phyloP scores from a whole-genome alignment of 2,113 vertebrate species.

The Carlito syrichta region DNA sequence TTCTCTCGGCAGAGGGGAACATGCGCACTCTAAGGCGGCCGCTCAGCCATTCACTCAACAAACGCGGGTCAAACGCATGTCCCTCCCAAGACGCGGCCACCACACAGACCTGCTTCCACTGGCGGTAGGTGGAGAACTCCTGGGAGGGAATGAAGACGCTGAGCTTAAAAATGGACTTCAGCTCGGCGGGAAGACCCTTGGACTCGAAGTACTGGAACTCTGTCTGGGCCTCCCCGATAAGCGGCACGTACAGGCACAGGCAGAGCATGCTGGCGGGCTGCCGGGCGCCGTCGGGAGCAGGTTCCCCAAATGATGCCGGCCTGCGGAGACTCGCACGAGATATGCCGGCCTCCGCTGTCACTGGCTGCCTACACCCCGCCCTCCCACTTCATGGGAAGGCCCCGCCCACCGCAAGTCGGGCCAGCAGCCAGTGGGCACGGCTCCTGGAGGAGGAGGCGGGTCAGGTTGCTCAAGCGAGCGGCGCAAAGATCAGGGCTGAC shows the following conservation, averaged over 20 bases:
- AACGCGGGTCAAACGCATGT: fast-evolving
- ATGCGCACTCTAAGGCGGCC: fast-evolving
- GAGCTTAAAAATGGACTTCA: slow-evolving; percentile 93
- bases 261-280: slow-evolving; percentile 86
- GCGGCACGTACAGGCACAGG: slow-evolving; percentile 91
- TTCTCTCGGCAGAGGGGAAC: background rate
- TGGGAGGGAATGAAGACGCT: slow-evolving; percentile 93
- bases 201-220: slow-evolving; percentile 97
- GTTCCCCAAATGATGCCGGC: slow-evolving; percentile 72
- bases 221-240: slow-evolving; percentile 83
- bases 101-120: slow-evolving; percentile 90
- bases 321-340: slow-evolving; percentile 69
- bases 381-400: slow-evolving; percentile 76
- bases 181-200: slow-evolving; percentile 89
- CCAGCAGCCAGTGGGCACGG: slow-evolving; percentile 40
- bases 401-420: background rate
- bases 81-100: background rate
- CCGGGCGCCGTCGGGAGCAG: background rate
- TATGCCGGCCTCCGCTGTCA: slow-evolving; percentile 14
- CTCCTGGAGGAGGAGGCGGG: background rate
- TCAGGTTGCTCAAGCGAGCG: slow-evolving; percentile 58
- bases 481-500: slow-evolving; percentile 43
- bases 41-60: background rate
- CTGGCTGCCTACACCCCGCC: slow-evolving; percentile 79
- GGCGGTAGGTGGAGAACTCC: slow-evolving; percentile 92